phyloP scores from a whole-genome alignment of 2,888 invertebrate genomes.

The Poecilus cupreus region DNA sequence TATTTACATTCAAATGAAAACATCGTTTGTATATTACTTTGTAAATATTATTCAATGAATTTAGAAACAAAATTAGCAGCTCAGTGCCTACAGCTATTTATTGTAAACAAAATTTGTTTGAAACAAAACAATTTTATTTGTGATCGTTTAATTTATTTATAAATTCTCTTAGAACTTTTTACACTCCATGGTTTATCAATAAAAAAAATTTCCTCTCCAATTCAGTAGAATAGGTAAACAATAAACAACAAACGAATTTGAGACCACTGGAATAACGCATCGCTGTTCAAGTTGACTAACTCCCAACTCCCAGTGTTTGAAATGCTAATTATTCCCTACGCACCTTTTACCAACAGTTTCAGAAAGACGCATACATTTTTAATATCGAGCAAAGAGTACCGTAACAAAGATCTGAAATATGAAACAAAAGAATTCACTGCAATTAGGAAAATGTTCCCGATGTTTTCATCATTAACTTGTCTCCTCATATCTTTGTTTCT shows the following conservation, averaged over 20 bases:
- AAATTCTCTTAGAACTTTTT: too few relatives aligned
- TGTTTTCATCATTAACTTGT: background rate
- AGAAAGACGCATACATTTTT: constrained; percentile 11
- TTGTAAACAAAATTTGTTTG: too few relatives aligned
- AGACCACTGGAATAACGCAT: background rate
- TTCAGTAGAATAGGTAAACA: too few relatives aligned
- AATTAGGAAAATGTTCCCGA: background rate
- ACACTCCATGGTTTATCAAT: too few relatives aligned
- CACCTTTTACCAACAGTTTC: constrained; percentile 28
- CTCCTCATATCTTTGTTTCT: background rate
- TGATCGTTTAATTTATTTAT: too few relatives aligned
- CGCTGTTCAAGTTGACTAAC: background rate
- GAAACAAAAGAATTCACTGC: background rate
- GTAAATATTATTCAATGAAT: too few relatives aligned
- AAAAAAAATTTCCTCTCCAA: too few relatives aligned
- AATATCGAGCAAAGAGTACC: background rate
- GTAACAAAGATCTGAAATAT: background rate
- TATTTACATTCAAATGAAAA: too few relatives aligned
- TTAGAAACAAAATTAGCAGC: too few relatives aligned
- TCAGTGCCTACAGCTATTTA: too few relatives aligned
- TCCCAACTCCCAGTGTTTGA: background rate
- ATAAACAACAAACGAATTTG: background rate
- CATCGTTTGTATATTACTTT: too few relatives aligned
- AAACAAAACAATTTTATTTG: too few relatives aligned
- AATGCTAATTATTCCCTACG: constrained; percentile 31